Percentiles rank a stretch among this genome's conserved stretches.
Conservation (phyloP, 2,797 vertebrate genomes). For the Nannoperca obscura region DNA sequence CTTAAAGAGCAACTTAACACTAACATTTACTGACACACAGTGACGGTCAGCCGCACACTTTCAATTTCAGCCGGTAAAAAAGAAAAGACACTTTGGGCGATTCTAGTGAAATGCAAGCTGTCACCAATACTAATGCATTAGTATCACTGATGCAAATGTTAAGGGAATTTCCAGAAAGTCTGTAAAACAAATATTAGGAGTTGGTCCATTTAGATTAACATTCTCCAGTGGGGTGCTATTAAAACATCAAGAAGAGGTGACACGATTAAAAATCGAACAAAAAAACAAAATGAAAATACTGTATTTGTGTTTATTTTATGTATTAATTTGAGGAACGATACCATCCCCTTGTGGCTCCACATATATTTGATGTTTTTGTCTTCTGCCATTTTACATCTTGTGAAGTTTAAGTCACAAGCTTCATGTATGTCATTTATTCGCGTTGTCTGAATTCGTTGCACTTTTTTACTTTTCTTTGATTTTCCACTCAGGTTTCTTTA, state of each 20-base stretch:
- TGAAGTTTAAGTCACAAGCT: background rate
- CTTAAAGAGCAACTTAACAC: background rate
- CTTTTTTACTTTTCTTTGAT: too few relatives aligned
- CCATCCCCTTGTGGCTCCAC: background rate
- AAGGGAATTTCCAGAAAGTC: background rate
- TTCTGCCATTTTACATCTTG: too few relatives aligned
- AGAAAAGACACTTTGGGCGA: background rate
- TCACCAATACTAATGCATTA: too few relatives aligned
- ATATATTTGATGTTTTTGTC: background rate
- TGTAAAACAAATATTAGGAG: background rate
- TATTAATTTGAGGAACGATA: background rate
- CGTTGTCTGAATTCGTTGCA: background rate
- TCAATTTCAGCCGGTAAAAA: background rate
- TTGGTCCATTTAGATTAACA: background rate
- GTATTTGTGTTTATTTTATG: background rate
- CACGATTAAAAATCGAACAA: too few relatives aligned
- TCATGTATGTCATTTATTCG: background rate
- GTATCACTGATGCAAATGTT: too few relatives aligned
- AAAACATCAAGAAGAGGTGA: too few relatives aligned
- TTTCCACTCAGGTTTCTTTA: too few relatives aligned
- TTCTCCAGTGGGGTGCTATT: background rate
- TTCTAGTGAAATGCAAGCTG: background rate
- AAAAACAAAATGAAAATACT: too few relatives aligned
- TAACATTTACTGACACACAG: background rate
- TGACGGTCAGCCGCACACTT: background rate